Evolutionary conservation across 2,888 invertebrate species (phyloP), one percentile per base, ranked within the genome.

Genomic region (Eupithecia abbreviata): DNA sequence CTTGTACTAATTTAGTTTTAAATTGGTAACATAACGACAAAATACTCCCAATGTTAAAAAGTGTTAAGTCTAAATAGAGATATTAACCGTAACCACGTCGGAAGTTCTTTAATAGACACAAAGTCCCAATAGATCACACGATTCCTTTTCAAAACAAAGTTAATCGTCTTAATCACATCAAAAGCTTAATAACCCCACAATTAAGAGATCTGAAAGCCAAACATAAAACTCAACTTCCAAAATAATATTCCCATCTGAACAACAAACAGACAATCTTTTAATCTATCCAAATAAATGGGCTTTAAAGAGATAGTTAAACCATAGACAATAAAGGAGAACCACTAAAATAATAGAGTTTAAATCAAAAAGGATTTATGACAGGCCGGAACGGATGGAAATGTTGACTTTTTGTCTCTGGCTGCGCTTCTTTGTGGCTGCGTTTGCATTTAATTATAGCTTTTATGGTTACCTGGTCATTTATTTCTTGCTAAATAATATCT

Each of bases 271-370:
- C 51, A 66, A 76, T 72, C 74, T 74, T 74, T 74, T 74, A 74
- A 76, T 76, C 76, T 78, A 66, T 55, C 74, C 72, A 76, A 78
- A 78, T 78, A 76, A 74, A 76, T 72, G 75, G 65, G 67, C 76
- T 73, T 78, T 75, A 78, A 74, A 78, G 62, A 69, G 75, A 55
- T 76, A 92, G 91, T 89, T 89, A 89, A 90, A 90, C 91, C 91
- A 91, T 89, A 90, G 90, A 89, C 87, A 87, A 85, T 85, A 85
- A 86, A 86, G 79, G 85, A 85, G 86, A 84, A 84, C 89, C 89
- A 84, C 89, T 89, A 86, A 86, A 88, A 90, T 91, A 92, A 92
- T 90, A 90, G 86, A 83, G 77, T 76, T 83, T 90, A 88, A 90
- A 90, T 90, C 89, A 90, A 89, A 89, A 85, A 77, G 85, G 85